Evolutionary conservation across 2,113 vertebrate species (phyloP), one percentile per base, ranked within the genome.

Genomic region (Xiphorhynchus elegans): DNA sequence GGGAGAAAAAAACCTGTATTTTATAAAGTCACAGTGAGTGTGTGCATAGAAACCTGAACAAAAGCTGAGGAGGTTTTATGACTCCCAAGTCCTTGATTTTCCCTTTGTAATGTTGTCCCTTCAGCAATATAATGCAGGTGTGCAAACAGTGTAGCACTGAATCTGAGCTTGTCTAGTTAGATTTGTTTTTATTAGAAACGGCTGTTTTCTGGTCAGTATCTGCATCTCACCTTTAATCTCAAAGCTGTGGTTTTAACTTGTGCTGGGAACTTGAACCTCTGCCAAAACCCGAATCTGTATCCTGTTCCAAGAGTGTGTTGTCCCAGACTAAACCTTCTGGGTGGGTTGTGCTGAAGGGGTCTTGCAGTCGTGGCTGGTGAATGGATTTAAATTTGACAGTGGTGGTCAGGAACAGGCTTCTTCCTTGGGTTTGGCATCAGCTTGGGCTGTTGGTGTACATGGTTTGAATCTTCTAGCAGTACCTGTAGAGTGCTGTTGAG

Each of bases 141-240:
- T 69, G 37, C 17, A 19, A 35, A 62, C 29, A 63, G 4, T 1
- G 0, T 13, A 25, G 47, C 56, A 15, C 11, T 53, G 67, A 40
- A 28, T 31, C 14, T 35, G 26, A 58, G 49, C 37, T 80, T n/a
- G n/a, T n/a, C n/a, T n/a, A n/a, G n/a, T 49, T 62, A 25, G 1
- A 3, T 46, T 18, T 47, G 28, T 64, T 67, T 40, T 3, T 16
- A 49, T 75, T 49, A 21, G 35, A 78, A 87, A 89, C 72, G 16
- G 20, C 68, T 75, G 24, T 37, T 93, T 83, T 46, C 24, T 67
- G 66, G n/a, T 26, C 35, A 7, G 6, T 46, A 6, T 75, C 75
- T 89, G 47, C 31, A 62, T 24, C 53, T 93, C 58, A 60, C 16
- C 21, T 94, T 88, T 74, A 46, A 56, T 89, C 63, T 94, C 47